Conservation (phyloP, 2,888 invertebrate species). For the Oxytorus armatus region DNA sequence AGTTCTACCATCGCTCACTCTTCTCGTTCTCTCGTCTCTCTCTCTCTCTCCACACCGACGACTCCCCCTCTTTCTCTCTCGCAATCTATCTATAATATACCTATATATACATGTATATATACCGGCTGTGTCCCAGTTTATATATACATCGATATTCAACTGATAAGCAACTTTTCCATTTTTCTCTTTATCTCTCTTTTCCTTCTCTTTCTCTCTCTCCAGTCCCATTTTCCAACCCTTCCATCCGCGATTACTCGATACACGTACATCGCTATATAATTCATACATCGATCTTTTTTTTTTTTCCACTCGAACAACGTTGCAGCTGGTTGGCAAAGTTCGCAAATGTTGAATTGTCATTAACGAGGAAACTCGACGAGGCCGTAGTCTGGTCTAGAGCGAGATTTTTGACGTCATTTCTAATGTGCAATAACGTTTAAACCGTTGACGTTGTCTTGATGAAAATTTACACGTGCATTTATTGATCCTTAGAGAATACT, state of each 20-base stretch:
- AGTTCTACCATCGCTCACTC: conserved; percentile 61
- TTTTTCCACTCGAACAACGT: neutral
- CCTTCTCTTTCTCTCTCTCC: conserved; percentile 22
- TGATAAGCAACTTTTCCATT: conserved; percentile 72
- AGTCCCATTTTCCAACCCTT: neutral
- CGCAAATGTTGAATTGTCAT: conserved; percentile 40
- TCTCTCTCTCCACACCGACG: conserved; percentile 61
- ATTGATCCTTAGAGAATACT: no score
- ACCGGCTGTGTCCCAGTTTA: conserved; percentile 80
- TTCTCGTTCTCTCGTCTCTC: conserved; percentile 48
- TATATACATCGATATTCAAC: conserved; percentile 79
- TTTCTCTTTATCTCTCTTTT: conserved; percentile 42
- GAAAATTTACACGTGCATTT: no score
- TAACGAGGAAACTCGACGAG: conserved; percentile 3
- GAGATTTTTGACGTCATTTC: no score
- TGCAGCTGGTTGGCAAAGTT: conserved; percentile 48
- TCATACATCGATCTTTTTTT: neutral
- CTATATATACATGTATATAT: neutral
- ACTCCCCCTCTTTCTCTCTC: conserved; percentile 66
- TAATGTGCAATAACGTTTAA: no score
- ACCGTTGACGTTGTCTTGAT: no score
- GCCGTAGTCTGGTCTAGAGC: no score
- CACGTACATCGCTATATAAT: neutral
- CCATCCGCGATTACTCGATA: conserved; percentile 28
- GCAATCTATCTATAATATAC: conserved; percentile 2